phyloP scores from a whole-genome alignment of 2,888 invertebrate genomes.

The Ennomos erosarius region DNA sequence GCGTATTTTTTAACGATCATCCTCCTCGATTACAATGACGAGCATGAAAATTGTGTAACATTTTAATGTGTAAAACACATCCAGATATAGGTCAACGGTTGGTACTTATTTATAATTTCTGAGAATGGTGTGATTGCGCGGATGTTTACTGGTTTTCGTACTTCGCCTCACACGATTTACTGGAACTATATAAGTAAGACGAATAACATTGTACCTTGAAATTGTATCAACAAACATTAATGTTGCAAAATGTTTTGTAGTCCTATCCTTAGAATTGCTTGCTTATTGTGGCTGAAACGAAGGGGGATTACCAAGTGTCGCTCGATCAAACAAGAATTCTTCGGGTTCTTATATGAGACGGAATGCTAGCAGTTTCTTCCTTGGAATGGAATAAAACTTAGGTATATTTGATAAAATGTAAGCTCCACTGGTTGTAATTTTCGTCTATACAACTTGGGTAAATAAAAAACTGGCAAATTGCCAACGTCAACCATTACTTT shows the following conservation, averaged over 20 bases:
- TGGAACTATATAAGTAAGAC: constrained; percentile 58
- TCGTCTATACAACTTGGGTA: too few relatives aligned
- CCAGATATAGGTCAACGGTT: constrained; percentile 73
- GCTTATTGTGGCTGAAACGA: too few relatives aligned
- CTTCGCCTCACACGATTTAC: constrained; percentile 60
- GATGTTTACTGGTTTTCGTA: constrained; percentile 69
- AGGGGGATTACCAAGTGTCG: too few relatives aligned
- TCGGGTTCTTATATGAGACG: too few relatives aligned
- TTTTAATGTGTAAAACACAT: constrained; percentile 71
- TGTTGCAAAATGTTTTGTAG: constrained; percentile 29
- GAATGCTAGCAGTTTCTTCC: too few relatives aligned
- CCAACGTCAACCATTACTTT: constrained; percentile 9
- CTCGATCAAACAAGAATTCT: too few relatives aligned
- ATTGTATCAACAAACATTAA: constrained; percentile 37
- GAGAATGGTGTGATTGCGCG: constrained; percentile 71
- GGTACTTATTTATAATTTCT: constrained; percentile 77
- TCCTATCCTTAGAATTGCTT: neutral
- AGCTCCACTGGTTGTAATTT: too few relatives aligned
- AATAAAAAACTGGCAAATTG: constrained; percentile 9
- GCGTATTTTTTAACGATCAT: constrained; percentile 52
- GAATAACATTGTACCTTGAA: constrained; percentile 62
- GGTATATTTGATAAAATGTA: too few relatives aligned
- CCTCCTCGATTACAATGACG: constrained; percentile 55
- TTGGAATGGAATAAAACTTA: too few relatives aligned
- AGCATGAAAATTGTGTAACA: constrained; percentile 72